Conservation (phyloP, 2,797 vertebrate species). For the Typhlichthys subterraneus region DNA sequence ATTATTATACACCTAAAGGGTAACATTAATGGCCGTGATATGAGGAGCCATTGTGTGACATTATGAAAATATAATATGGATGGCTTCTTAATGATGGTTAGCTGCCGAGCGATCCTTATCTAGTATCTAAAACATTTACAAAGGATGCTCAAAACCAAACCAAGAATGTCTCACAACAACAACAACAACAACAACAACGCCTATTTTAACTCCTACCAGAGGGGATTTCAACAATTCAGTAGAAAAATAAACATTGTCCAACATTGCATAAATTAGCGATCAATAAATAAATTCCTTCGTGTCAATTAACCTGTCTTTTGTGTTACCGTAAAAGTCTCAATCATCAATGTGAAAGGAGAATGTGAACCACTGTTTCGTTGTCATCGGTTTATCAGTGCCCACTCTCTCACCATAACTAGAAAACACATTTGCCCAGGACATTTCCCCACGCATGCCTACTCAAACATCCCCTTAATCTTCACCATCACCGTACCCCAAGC, state of each 20-base stretch:
- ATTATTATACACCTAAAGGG: constrained; percentile 1
- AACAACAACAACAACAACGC: constrained; percentile 42
- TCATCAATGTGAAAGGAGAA: constrained; percentile 66
- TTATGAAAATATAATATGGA: constrained; percentile 17
- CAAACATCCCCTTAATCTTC: constrained; percentile 31
- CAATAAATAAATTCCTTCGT: constrained; percentile 79
- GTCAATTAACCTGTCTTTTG: constrained; percentile 67
- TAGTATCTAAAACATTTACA: not conserved
- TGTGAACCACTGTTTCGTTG: constrained; percentile 30
- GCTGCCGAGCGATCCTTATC: constrained; percentile 40
- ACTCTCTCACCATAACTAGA: constrained; percentile 14
- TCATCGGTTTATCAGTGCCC: constrained; percentile 52
- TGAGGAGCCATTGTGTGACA: not conserved
- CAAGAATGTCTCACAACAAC: constrained; percentile 41
- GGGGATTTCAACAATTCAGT: constrained; percentile 75
- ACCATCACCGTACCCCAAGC: constrained; percentile 52
- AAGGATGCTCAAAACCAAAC: constrained; percentile 61
- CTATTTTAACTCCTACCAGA: constrained; percentile 71
- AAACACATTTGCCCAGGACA: constrained; percentile 32
- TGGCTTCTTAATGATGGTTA: constrained; percentile 31
- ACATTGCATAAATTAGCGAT: constrained; percentile 85
- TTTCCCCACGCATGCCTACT: constrained; percentile 36
- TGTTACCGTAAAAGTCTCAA: constrained; percentile 66
- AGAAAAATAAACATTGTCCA: constrained; percentile 86
- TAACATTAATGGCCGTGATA: not conserved